These are phyloP conservation scores for Schrankia costaestrigalis DNA, from an alignment of 2,888 invertebrate genomes.

Conservation along the genomic window DNA sequence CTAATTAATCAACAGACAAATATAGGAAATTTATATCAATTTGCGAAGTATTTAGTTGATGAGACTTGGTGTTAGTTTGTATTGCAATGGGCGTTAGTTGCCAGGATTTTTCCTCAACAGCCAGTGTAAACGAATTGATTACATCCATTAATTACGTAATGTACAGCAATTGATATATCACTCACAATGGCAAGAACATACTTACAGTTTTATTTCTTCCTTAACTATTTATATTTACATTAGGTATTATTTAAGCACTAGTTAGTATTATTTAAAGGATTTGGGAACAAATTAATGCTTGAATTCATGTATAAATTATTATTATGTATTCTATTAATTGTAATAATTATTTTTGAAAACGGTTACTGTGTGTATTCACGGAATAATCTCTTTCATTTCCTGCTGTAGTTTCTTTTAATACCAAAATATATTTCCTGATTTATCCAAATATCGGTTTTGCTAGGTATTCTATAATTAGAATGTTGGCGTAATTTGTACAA, in stretches of 20 bases:
- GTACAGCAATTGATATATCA: conserved; percentile 10
- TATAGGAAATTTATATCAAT: conserved; percentile 7
- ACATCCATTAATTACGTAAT: conserved; percentile 7
- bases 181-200: too few relatives aligned
- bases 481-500: too few relatives aligned
- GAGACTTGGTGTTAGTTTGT: conserved; percentile 3
- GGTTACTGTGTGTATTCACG: too few relatives aligned
- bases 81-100: conserved; percentile 12
- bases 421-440: too few relatives aligned
- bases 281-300: conserved; percentile 6
- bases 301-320: too few relatives aligned
- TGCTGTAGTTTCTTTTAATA: too few relatives aligned
- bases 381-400: too few relatives aligned
- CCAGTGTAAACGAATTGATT: conserved; percentile 15
- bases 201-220: conserved; percentile 6
- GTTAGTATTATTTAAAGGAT: conserved; percentile 13
- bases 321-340: too few relatives aligned
- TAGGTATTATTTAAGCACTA: conserved; percentile 14
- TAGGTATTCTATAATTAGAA: too few relatives aligned
- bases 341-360: too few relatives aligned
- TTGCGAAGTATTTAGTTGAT: conserved; percentile 10
- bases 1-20: not conserved
- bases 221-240: conserved; percentile 2
- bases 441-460: too few relatives aligned
- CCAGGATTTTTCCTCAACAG: conserved; percentile 16